Evolutionary conservation across 2,888 invertebrate genomes (phyloP), one percentile per base, ranked within the genome.

Genomic region (Criorhina ranunculi): DNA sequence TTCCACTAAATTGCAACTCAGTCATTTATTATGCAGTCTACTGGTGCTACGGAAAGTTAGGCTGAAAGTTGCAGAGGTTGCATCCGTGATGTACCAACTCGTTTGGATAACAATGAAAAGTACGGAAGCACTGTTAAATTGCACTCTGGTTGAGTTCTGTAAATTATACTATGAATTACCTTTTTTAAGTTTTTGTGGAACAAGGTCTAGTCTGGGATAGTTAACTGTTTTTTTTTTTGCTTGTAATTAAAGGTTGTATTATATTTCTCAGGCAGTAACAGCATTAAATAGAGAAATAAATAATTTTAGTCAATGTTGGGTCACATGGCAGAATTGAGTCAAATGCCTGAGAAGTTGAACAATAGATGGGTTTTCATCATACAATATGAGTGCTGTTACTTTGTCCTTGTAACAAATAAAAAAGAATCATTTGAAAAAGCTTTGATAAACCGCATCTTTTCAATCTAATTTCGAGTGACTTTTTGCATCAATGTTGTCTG

Each of bases 1-100:
- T 51, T 73, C 55, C 62, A 67, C 72, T 73, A 79, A 85, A 75
- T 85, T 75, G 83, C 83, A 69, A 12, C 66, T 72, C 42, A 72
- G 44, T 70, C 70, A 60, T 60, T 49, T 49, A 62, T 73, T 72
- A 67, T 51, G 24, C 29, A 62, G 29, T 19, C 66, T 57, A 33
- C 31, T 66, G 6, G 66, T 64, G 57, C 57, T 59, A 19, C 53
- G 57, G 40, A 57, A 72, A 59, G 72, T 49, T 57, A 12, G 78
- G 46, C 49, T 51, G 33, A 5, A 5, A 8, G 12, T 9, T 29
- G 51, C 2, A 19, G 44, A 29, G 12, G 49, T 19, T 15, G 37
- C 31, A 46, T 37, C 33, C 42, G 19, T 31, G 60, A 35, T n/a
- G 19, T 57, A 51, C 19, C 49, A 6, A 37, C 17, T 24, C 15